phyloP scores from a whole-genome alignment of 2,797 vertebrate genomes.

The Mormyrops attenuatus region DNA sequence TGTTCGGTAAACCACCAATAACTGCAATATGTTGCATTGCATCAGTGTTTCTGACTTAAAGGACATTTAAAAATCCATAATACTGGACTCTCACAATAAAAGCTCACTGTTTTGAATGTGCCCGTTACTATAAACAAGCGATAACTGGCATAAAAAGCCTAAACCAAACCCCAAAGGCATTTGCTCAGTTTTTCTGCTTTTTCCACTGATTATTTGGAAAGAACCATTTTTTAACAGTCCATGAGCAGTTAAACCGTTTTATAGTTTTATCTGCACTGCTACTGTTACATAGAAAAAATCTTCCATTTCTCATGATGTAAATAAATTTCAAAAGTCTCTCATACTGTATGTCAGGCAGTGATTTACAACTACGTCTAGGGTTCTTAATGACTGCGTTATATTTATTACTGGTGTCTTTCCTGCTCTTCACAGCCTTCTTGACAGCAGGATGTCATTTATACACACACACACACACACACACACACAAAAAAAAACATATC shows the following conservation, averaged over 20 bases:
- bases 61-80: not conserved
- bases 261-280: not conserved
- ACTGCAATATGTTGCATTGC: not conserved
- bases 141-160: not conserved
- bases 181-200: not conserved
- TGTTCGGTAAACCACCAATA: not conserved
- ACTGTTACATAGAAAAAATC: not conserved
- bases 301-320: not conserved
- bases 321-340: not conserved
- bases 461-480: not conserved
- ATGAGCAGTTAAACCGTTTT: not conserved
- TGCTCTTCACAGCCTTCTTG: constrained; percentile 35
- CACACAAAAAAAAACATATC: not conserved
- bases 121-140: not conserved
- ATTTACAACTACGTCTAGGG: not conserved
- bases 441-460: constrained; percentile 3
- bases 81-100: not conserved
- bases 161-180: not conserved
- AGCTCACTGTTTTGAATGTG: not conserved
- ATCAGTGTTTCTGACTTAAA: not conserved
- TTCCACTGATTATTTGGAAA: not conserved
- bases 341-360: not conserved
- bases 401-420: constrained; percentile 16
- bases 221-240: not conserved
- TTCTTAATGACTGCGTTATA: not conserved